A percentile compares a stretch with the other conserved stretches of the same genome.
Evolutionary conservation across 2,113 vertebrate species (phyloP).

Genomic region (Tretioscincus oriximinensis): DNA sequence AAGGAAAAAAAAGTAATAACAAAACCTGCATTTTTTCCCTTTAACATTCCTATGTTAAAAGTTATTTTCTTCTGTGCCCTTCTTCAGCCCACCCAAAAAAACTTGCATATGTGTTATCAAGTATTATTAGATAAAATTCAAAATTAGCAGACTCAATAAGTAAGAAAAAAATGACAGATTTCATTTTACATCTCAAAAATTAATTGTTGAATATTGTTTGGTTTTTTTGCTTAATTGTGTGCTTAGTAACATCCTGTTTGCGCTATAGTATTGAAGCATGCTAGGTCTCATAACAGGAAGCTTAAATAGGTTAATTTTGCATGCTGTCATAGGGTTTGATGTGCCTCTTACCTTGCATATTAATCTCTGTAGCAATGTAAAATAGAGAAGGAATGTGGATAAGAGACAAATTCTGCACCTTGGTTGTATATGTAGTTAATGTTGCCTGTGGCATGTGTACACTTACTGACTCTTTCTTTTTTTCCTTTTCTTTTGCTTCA

Average conservation of each 20-base stretch:
- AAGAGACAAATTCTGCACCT: slow-evolving; percentile 24
- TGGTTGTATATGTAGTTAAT: slow-evolving; percentile 61
- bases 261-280: neutral
- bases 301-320: neutral
- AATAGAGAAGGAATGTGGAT: neutral
- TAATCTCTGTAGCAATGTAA: slow-evolving; percentile 46
- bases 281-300: neutral
- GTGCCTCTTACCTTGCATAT: slow-evolving; percentile 53
- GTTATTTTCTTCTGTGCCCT: neutral
- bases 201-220: neutral
- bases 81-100: neutral
- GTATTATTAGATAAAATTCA: neutral
- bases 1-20: neutral
- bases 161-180: neutral
- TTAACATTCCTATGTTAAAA: neutral
- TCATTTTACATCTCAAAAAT: neutral
- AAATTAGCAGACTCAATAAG: neutral
- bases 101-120: neutral
- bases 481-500: slow-evolving; percentile 88
- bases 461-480: slow-evolving; percentile 84
- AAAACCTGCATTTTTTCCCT: no score
- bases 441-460: slow-evolving; percentile 84
- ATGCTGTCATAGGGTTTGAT: slow-evolving; percentile 18
- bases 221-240: neutral
- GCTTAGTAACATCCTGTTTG: neutral